phyloP scores from a whole-genome alignment of 2,797 vertebrate species.

The Pseudochromis fuscus region DNA sequence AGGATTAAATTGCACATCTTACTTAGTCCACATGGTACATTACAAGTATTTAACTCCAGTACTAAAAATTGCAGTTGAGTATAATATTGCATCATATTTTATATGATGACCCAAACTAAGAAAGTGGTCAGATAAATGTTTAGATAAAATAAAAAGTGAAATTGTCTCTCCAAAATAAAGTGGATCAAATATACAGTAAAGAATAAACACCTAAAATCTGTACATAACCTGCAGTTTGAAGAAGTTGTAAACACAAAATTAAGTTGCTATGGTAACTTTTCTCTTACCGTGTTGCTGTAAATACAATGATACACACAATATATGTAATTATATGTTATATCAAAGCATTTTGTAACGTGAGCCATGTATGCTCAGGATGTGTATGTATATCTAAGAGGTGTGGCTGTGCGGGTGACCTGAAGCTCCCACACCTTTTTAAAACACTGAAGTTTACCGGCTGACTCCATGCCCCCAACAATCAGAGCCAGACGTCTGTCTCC shows the following conservation, averaged over 20 bases:
- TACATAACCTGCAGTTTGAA: neutral
- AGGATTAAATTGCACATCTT: neutral
- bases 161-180: neutral
- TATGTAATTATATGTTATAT: neutral
- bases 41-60: too few species aligned
- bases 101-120: neutral
- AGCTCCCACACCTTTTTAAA: slow-evolving; percentile 42
- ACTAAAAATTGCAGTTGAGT: neutral
- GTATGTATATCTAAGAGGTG: slow-evolving; percentile 38
- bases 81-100: neutral
- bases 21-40: neutral
- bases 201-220: neutral
- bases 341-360: neutral
- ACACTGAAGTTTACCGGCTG: slow-evolving; percentile 50
- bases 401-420: slow-evolving; percentile 26
- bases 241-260: neutral
- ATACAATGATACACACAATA: neutral
- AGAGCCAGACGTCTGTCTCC: slow-evolving; percentile 67
- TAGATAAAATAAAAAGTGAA: too few species aligned
- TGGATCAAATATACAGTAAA: neutral
- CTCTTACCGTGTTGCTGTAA: neutral
- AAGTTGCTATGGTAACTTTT: too few species aligned
- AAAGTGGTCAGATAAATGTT: too few species aligned
- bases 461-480: slow-evolving; percentile 49
- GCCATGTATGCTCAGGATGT: neutral